Percentiles rank a stretch among this genome's conserved stretches.
Conservation (phyloP, 2,888 invertebrate genomes). For the Lutraria lutraria region DNA sequence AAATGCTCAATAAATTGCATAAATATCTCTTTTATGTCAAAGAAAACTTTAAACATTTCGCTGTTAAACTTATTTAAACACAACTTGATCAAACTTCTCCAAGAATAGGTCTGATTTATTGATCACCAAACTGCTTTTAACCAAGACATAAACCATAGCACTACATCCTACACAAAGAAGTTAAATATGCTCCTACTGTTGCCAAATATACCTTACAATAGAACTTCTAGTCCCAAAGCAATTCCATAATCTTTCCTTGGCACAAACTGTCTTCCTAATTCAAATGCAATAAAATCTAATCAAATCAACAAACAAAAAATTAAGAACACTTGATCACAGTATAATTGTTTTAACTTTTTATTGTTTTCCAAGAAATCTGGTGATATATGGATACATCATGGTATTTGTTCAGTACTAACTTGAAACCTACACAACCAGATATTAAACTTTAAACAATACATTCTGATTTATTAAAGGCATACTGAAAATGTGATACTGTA, state of each 20-base stretch:
- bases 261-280: not conserved
- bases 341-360: not conserved
- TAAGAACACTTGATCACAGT: not conserved
- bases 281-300: not conserved
- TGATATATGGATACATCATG: not conserved
- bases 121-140: not conserved
- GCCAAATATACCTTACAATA: not conserved
- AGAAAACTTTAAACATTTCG: not conserved
- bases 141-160: not conserved
- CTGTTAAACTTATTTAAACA: not conserved
- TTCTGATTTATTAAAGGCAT: too few species aligned
- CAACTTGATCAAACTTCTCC: not conserved
- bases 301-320: not conserved
- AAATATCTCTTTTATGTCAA: not conserved
- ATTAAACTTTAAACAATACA: not conserved
- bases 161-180: not conserved
- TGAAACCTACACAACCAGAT: not conserved
- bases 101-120: not conserved
- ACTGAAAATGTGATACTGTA: too few species aligned
- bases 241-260: not conserved
- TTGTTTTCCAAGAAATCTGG: not conserved
- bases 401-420: not conserved
- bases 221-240: not conserved
- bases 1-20: not conserved
- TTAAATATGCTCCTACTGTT: not conserved